Evolutionary conservation across 2,888 invertebrate genomes (phyloP).

Genomic region (Synanthedon myopaeformis): DNA sequence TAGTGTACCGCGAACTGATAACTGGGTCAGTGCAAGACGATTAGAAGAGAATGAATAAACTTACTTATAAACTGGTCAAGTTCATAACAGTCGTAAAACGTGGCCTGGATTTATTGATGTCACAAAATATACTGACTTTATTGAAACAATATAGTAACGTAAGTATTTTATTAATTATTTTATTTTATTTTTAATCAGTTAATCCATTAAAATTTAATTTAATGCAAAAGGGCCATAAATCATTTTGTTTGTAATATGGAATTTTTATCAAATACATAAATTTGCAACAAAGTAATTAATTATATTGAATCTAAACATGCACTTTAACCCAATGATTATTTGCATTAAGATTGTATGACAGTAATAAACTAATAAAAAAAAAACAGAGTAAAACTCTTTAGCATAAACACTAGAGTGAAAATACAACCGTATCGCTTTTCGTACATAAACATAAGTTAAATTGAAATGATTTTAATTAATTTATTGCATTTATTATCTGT

Average conservation of each 20-base stretch:
- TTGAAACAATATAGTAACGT: not conserved
- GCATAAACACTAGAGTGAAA: not conserved
- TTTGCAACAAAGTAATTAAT: slow-evolving; percentile 28
- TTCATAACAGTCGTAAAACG: slow-evolving; percentile 28
- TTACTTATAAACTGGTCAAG: slow-evolving; percentile 46
- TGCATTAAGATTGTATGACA: slow-evolving; percentile 14
- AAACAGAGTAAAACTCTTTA: not conserved
- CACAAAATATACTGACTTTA: not conserved
- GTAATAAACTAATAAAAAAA: slow-evolving; percentile 24
- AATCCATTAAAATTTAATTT: not conserved
- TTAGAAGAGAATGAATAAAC: not conserved
- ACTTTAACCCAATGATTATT: slow-evolving; percentile 18
- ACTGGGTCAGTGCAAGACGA: slow-evolving; percentile 50
- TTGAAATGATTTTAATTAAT: slow-evolving; percentile 43
- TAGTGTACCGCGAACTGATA: slow-evolving; percentile 39
- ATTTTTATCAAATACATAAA: slow-evolving; percentile 2
- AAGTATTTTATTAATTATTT: not conserved
- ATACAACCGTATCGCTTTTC: slow-evolving; percentile 10
- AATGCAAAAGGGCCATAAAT: slow-evolving; percentile 6
- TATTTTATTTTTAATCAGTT: not conserved
- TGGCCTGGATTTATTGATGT: not conserved
- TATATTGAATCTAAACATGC: slow-evolving; percentile 24
- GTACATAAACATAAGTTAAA: slow-evolving; percentile 45
- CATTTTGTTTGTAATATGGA: slow-evolving; percentile 4
- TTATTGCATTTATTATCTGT: slow-evolving; percentile 30